These are phyloP conservation scores for Drosophila dunni DNA, from an alignment of 1,140 invertebrate genomes.

Conservation along the genomic window DNA sequence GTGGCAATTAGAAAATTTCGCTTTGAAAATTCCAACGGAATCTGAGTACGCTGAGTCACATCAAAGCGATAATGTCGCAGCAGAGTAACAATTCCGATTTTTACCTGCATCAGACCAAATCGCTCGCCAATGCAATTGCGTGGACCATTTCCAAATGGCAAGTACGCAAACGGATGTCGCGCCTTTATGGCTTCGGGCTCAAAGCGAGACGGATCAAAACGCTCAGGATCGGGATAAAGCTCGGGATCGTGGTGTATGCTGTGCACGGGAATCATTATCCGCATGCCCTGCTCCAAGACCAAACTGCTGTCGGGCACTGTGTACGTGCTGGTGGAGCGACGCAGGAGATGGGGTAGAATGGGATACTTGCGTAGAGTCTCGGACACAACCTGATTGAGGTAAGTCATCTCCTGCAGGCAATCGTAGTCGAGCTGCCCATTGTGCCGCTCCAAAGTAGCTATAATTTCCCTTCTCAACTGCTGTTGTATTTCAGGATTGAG, in stretches of 20 bases:
- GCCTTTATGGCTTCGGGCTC: conserved; percentile 85
- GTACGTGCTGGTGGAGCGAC: conserved; percentile 68
- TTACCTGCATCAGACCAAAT: conserved; percentile 85
- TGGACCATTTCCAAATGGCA: conserved; percentile 86
- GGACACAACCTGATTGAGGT: conserved; percentile 85
- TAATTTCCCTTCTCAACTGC: conserved; percentile 86
- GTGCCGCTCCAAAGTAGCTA: conserved; percentile 80
- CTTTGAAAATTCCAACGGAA: conserved; percentile 49
- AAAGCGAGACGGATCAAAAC: conserved; percentile 89
- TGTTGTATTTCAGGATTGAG: conserved; percentile 87
- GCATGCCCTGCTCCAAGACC: conserved; percentile 84
- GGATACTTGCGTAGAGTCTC: conserved; percentile 85
- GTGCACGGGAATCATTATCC: conserved; percentile 85
- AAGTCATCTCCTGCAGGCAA: conserved; percentile 85
- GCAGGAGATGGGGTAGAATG: conserved; percentile 61
- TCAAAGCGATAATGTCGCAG: conserved; percentile 61
- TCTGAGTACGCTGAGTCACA: conserved; percentile 51
- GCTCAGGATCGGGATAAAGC: conserved; percentile 88
- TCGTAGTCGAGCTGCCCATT: conserved; percentile 86
- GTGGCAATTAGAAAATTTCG: conserved; percentile 49
- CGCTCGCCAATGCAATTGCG: conserved; percentile 86
- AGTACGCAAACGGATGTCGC: conserved; percentile 85
- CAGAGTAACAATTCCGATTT: conserved; percentile 76
- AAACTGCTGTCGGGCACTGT: conserved; percentile 50
- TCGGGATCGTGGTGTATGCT: conserved; percentile 88